Percentiles rank a stretch among this genome's conserved stretches.
These are phyloP conservation scores for Pipistrellus pygmaeus DNA, from an alignment of 2,797 vertebrate genomes.

Conservation along the genomic window DNA sequence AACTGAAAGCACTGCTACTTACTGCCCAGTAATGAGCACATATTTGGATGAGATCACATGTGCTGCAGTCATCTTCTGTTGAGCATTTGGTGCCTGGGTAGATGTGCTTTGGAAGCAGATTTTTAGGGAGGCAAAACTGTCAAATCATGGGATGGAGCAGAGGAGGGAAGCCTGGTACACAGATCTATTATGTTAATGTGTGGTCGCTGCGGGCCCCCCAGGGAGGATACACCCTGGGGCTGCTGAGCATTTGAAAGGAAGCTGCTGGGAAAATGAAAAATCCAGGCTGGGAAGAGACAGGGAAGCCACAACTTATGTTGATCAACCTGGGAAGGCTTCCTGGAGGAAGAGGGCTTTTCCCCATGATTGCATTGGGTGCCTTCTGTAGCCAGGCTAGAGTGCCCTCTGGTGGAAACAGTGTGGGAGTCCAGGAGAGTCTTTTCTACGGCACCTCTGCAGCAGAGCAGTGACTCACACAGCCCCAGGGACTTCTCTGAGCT, in stretches of 20 bases:
- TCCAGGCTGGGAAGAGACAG: neutral
- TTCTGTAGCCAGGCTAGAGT: neutral
- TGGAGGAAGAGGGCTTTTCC: neutral
- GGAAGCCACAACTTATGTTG: neutral
- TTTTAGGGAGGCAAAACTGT: neutral
- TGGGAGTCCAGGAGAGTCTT: neutral
- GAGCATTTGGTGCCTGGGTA: neutral
- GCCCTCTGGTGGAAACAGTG: slow-evolving; percentile 71
- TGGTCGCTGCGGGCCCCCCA: neutral
- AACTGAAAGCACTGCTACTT: neutral
- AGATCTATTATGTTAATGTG: neutral
- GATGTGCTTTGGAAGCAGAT: neutral
- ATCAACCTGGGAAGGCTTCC: neutral
- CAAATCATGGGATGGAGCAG: neutral
- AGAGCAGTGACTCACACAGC: neutral
- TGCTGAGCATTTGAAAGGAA: neutral
- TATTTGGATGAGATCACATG: neutral
- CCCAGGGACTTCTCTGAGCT: neutral
- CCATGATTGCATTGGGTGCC: rapidly evolving
- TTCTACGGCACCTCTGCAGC: neutral
- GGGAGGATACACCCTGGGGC: too few species aligned
- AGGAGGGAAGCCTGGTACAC: neutral
- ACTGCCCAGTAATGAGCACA: neutral
- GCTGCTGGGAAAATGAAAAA: neutral
- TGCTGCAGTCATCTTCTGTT: neutral